Percentiles rank a stretch among this genome's conserved stretches.
These are phyloP conservation scores for Aurelia aurita complex sp. Pacific DNA, from an alignment of 30 jellyfish, hydroid and myxozoan species.

Conservation along the genomic window DNA sequence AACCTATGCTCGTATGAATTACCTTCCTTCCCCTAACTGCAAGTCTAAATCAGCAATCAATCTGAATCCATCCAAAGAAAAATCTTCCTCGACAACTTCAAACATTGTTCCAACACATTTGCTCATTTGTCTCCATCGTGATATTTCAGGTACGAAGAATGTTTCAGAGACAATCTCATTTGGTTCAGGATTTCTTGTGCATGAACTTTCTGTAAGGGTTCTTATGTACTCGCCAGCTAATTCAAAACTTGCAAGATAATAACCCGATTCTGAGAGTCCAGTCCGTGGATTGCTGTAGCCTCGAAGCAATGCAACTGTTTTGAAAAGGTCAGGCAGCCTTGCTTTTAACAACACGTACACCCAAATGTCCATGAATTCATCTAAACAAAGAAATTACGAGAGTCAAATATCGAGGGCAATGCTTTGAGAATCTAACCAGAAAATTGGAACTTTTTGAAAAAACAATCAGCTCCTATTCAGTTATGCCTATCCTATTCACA, in stretches of 20 bases:
- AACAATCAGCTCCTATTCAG: too few relatives aligned
- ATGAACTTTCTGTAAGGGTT: not conserved
- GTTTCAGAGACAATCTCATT: not conserved
- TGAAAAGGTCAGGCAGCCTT: slow-evolving; percentile 45
- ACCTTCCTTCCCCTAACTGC: slow-evolving; percentile 55
- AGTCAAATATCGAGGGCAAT: too few relatives aligned
- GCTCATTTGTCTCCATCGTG: slow-evolving; percentile 11
- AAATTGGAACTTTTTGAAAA: too few relatives aligned
- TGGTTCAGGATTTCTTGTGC: not conserved
- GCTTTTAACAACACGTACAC: slow-evolving; percentile 78
- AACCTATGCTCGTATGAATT: not conserved
- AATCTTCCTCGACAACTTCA: slow-evolving; percentile 18
- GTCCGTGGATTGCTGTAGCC: slow-evolving; percentile 74
- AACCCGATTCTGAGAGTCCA: slow-evolving; percentile 70
- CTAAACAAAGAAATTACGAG: slow-evolving; percentile 6
- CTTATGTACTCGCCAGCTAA: slow-evolving; percentile 81
- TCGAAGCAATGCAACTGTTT: slow-evolving; percentile 59
- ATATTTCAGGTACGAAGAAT: slow-evolving; percentile 32
- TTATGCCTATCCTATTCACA: too few relatives aligned
- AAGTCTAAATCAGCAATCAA: slow-evolving; percentile 51
- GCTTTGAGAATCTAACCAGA: too few relatives aligned
- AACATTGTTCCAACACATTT: not conserved
- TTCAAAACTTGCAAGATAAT: slow-evolving; percentile 79
- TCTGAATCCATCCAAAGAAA: slow-evolving; percentile 47
- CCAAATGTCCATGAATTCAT: slow-evolving; percentile 88